A percentile compares a stretch with the other conserved stretches of the same genome.
Evolutionary conservation across 2,113 vertebrate genomes (phyloP).

Genomic region (Copsychus sechellarum): DNA sequence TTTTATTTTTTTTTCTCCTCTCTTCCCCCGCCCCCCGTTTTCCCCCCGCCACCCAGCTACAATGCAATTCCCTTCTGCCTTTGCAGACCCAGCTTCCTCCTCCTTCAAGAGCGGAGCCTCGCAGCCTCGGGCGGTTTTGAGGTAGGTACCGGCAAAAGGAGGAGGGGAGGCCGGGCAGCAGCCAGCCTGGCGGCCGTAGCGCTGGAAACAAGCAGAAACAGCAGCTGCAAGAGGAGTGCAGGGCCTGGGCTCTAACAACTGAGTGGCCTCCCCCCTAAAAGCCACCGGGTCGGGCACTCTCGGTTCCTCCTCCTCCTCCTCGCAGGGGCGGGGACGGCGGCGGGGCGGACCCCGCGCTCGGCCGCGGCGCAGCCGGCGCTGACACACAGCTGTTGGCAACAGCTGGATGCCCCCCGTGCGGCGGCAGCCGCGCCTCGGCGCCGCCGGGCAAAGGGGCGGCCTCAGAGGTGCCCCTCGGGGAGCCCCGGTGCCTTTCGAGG

Average conservation of each 20-base stretch:
- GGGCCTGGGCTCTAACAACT: not conserved
- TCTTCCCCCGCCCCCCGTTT: not conserved
- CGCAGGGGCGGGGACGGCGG: conserved; percentile 31
- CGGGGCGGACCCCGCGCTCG: conserved; percentile 15
- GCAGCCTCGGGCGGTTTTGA: conserved; percentile 31
- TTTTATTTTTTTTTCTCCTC: not conserved
- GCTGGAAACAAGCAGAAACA: not conserved
- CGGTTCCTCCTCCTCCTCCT: conserved; percentile 16
- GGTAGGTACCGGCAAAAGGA: not conserved
- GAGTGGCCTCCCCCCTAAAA: conserved; percentile 49
- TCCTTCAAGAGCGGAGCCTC: conserved; percentile 17
- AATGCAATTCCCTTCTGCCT: conserved; percentile 12
- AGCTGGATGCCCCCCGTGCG: conserved; percentile 57
- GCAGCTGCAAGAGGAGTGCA: not conserved
- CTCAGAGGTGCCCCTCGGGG: not conserved
- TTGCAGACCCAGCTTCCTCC: conserved; percentile 1
- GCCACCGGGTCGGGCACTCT: conserved; percentile 60
- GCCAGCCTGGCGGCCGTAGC: not conserved
- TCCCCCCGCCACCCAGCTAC: conserved; percentile 42
- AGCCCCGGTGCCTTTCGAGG: not conserved
- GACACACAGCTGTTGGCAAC: conserved; percentile 69
- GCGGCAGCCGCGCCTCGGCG: not conserved
- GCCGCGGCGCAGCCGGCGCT: conserved; percentile 44
- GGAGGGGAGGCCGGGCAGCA: not conserved
- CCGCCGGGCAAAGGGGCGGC: not conserved